Conservation (phyloP, 2,113 vertebrate genomes). For the Sciurus niger region DNA sequence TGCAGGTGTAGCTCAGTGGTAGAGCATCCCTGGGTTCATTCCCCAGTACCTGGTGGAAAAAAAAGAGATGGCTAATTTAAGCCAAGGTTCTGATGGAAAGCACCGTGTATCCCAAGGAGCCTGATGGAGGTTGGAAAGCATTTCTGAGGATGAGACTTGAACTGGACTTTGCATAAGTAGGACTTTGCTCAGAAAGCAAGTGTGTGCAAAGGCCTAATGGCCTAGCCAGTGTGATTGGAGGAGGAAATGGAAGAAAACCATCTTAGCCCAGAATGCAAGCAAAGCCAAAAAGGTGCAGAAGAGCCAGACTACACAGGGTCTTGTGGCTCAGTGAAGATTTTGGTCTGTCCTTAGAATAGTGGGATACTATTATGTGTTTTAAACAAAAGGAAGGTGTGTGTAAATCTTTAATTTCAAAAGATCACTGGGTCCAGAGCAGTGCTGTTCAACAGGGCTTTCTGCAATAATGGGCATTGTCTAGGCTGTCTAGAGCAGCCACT, state of each 20-base stretch:
- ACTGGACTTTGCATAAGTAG: neutral
- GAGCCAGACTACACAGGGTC: neutral
- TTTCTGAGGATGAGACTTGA: neutral
- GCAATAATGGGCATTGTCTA: fast-evolving
- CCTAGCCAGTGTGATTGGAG: neutral
- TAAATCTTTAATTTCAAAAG: neutral
- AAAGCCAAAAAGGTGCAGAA: neutral
- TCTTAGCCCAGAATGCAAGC: too few species aligned
- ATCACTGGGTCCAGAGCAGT: fast-evolving
- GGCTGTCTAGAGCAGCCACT: neutral
- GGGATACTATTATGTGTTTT: neutral
- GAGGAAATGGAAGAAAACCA: neutral
- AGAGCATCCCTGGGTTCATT: neutral
- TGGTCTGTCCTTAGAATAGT: neutral
- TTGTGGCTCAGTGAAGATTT: neutral
- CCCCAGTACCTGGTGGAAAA: too few species aligned
- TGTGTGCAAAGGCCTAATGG: neutral
- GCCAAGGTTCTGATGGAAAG: neutral
- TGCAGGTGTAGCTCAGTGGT: too few species aligned
- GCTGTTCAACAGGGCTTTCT: neutral
- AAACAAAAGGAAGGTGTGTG: neutral
- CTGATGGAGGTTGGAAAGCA: neutral
- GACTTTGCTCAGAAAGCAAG: neutral
- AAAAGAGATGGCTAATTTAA: neutral
- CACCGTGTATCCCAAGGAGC: neutral